Evolutionary conservation across 2,888 invertebrate species (phyloP).

Genomic region (Lucinisca nassula): DNA sequence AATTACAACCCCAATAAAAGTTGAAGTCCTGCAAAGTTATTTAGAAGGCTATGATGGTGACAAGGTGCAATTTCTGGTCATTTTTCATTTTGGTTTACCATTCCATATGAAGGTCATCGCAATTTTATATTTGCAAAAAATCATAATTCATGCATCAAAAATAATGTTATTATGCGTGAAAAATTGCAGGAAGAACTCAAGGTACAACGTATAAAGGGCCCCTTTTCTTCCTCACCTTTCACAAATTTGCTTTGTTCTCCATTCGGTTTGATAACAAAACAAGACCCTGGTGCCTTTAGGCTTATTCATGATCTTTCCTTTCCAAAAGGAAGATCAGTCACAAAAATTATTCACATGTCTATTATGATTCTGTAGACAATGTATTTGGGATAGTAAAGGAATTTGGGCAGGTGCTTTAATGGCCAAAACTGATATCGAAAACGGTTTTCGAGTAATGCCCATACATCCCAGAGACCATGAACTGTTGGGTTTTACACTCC

Average conservation of each 20-base stretch:
- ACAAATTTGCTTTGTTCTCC: constrained; percentile 32
- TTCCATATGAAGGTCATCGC: background rate
- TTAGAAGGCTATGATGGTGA: background rate
- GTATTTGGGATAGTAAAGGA: constrained; percentile 6
- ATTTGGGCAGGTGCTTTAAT: constrained; percentile 26
- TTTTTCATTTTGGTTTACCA: background rate
- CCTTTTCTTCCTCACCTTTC: constrained; percentile 38
- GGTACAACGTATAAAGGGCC: constrained; percentile 14
- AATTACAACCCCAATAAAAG: constrained; percentile 13
- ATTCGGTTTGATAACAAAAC: constrained; percentile 39
- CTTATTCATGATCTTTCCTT: constrained; percentile 48
- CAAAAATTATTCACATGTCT: constrained; percentile 4
- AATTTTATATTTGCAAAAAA: background rate
- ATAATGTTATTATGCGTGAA: constrained; percentile 1
- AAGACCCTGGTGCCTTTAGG: constrained; percentile 21
- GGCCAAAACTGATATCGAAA: constrained; percentile 54
- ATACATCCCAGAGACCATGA: constrained; percentile 34
- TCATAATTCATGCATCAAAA: constrained; percentile 14
- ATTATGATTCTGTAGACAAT: constrained; percentile 42
- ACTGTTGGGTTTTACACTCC: constrained; percentile 32
- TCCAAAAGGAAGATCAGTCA: constrained; percentile 18
- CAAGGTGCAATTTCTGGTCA: background rate
- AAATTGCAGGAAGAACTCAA: constrained; percentile 25
- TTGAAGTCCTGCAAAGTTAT: background rate
- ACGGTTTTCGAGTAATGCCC: constrained; percentile 44